These are phyloP conservation scores for Hyla sarda DNA, from an alignment of 2,113 vertebrate species.

Conservation along the genomic window DNA sequence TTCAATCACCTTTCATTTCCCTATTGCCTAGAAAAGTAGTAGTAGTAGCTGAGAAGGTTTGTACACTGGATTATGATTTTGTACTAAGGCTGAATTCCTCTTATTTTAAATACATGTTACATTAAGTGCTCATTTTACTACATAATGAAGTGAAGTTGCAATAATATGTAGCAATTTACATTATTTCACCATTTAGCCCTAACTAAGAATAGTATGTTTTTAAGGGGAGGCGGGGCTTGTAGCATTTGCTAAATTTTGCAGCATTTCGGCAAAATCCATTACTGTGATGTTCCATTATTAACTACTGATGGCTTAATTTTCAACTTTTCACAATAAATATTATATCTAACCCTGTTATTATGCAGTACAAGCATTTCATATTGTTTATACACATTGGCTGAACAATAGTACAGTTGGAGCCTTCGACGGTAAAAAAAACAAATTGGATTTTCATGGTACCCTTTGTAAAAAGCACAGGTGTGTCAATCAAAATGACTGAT, in stretches of 20 bases:
- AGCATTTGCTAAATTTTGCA: not conserved
- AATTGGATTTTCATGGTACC: not conserved
- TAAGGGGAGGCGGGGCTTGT: not conserved
- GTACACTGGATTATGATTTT: not conserved
- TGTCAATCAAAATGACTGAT: constrained; percentile 49
- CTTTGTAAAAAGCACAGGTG: constrained; percentile 3
- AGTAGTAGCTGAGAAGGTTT: not conserved
- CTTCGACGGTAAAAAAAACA: not conserved
- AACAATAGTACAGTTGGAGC: not conserved
- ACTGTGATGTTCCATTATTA: not conserved
- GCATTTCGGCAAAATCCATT: too few relatives aligned
- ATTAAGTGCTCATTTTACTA: not conserved
- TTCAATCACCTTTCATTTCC: not conserved
- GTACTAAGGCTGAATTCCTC: not conserved
- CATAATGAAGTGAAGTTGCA: not conserved
- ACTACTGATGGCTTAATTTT: not conserved
- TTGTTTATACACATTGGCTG: not conserved
- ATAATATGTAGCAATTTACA: not conserved
- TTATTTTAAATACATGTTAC: not conserved
- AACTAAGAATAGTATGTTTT: not conserved
- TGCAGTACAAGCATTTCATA: not conserved
- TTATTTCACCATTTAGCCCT: not conserved
- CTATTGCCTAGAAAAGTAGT: not conserved
- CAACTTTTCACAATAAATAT: not conserved
- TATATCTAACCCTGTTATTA: not conserved